Evolutionary conservation across 2,888 invertebrate genomes (phyloP), one percentile per base, ranked within the genome.

Genomic region (Limenitis camilla): DNA sequence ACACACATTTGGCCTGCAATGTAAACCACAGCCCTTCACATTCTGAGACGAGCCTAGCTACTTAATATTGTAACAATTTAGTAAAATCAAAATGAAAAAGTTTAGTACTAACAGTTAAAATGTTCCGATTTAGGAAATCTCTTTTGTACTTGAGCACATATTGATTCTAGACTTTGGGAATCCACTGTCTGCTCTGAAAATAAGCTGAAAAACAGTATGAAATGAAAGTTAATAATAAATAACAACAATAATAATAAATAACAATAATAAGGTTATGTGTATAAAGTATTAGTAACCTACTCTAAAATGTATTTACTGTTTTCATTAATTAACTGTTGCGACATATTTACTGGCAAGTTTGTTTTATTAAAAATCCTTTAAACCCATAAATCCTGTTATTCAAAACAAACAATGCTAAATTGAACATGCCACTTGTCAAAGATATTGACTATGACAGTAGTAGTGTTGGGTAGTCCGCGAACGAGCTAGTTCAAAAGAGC

Each of bases 71-170:
- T n/a, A n/a, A n/a, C n/a, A n/a, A n/a, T n/a, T n/a, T n/a, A n/a
- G n/a, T n/a, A n/a, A n/a, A n/a, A n/a, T n/a, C n/a, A n/a, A n/a
- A n/a, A n/a, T n/a, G n/a, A n/a, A 29, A 45, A 33, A 45, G 36
- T 35, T 7, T 6, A 60, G 81, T 64, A 85, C 82, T 78, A 74
- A 92, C 92, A 84, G 82, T 94, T 94, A 70, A 94, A 95, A 73
- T 92, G 92, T 67, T 95, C 94, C 48, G 91, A 89, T 73, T 92
- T 92, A 27, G 91, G 90, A 74, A 96, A 96, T 63, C 91, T 91
- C 71, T 94, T 94, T 71, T 94, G 93, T 39, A 96, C 88, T 69
- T 93, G 93, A 62, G 89, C 88, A 47, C 93, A 92, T 65, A 96
- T 89, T 40, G 89, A 89, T 67, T 96, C 96, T 70, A 96, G 87